These are phyloP conservation scores for Gastrophryne carolinensis DNA, from an alignment of 2,797 vertebrate species.

Conservation along the genomic window DNA sequence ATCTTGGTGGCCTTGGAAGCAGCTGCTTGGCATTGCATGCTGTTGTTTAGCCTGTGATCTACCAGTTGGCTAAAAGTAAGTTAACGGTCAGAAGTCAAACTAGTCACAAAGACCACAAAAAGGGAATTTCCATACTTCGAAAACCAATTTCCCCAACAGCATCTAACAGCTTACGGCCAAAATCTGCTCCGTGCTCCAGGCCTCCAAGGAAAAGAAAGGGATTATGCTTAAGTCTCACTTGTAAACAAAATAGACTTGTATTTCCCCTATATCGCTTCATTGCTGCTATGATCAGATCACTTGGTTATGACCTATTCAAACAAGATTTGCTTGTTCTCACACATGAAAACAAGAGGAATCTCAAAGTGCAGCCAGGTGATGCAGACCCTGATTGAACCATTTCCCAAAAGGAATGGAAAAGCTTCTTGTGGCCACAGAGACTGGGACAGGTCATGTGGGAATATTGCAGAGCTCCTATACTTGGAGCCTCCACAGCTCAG, in stretches of 20 bases:
- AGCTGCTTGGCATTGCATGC: no score
- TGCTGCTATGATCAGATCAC: constrained; percentile 51
- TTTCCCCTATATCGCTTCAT: constrained; percentile 47
- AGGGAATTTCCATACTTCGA: constrained; percentile 10
- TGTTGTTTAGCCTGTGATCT: no score
- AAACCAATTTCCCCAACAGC: constrained; percentile 27
- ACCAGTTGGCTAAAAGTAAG: no score
- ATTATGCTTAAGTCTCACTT: constrained; percentile 46
- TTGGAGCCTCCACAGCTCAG: neutral
- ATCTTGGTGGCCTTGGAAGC: no score
- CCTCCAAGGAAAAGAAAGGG: constrained; percentile 40
- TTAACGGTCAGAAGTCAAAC: no score
- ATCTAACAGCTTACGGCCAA: constrained; percentile 4
- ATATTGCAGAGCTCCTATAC: constrained; percentile 15
- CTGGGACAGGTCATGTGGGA: constrained; percentile 46
- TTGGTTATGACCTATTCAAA: constrained; percentile 32
- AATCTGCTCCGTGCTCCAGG: constrained; percentile 20
- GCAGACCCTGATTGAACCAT: constrained; percentile 24
- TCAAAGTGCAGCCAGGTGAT: constrained; percentile 49
- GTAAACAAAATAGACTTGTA: constrained; percentile 51
- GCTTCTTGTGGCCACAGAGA: constrained; percentile 27
- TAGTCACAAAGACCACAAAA: neutral
- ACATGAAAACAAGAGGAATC: constrained; percentile 23
- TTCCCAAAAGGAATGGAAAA: constrained; percentile 49
- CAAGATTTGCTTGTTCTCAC: neutral